These are phyloP conservation scores for Drosophila novamexicana DNA, from an alignment of 1,140 invertebrate species.

Conservation along the genomic window DNA sequence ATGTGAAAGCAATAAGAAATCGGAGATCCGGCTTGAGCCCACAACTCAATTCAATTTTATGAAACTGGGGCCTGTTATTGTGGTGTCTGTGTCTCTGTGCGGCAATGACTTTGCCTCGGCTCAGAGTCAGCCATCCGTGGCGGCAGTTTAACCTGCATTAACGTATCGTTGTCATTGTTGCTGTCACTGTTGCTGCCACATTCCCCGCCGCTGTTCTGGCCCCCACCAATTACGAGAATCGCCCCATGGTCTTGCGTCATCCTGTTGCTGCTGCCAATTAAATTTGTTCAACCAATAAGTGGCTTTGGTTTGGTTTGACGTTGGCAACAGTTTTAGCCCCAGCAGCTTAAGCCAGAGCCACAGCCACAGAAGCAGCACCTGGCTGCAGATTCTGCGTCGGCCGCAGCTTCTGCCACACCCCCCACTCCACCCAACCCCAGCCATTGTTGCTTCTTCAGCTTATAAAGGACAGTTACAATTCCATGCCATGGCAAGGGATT, in stretches of 20 bases:
- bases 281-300: conserved; percentile 66
- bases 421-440: neutral
- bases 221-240: neutral
- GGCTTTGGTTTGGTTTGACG: conserved; percentile 56
- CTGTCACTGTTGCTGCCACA: conserved; percentile 22
- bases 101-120: conserved; percentile 35
- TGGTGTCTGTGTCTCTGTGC: conserved; percentile 4
- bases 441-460: neutral
- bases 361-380: neutral
- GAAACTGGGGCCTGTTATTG: neutral
- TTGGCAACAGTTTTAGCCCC: conserved; percentile 45
- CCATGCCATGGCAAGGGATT: conserved; percentile 5
- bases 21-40: conserved; percentile 2
- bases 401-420: no score
- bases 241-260: neutral
- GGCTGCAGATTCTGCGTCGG: neutral
- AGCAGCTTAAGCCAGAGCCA: conserved; percentile 32
- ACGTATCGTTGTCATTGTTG: conserved; percentile 53
- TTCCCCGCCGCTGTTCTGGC: neutral
- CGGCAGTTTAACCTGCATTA: conserved; percentile 61
- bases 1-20: conserved; percentile 19
- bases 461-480: conserved; percentile 15
- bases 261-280: conserved; percentile 58
- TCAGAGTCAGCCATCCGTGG: conserved; percentile 39
- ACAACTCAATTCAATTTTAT: conserved; percentile 35